Evolutionary conservation across 2,113 vertebrate genomes (phyloP).

Genomic region (Upupa epops): DNA sequence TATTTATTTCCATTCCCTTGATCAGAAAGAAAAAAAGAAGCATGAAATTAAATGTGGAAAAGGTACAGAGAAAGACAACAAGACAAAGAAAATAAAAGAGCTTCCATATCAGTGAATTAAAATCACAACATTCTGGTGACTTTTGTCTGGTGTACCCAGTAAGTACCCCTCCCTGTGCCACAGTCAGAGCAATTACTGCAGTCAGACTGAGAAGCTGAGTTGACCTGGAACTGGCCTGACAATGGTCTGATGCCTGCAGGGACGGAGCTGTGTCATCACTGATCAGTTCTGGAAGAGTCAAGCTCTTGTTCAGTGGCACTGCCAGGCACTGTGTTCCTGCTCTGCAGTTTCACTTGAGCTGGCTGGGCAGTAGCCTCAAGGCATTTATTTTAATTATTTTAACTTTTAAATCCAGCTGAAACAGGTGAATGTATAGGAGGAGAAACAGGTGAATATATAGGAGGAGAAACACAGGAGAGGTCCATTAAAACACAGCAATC

Average conservation of each 20-base stretch:
- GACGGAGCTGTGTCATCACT: neutral
- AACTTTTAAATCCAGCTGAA: neutral
- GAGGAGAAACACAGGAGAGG: no score
- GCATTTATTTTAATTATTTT: neutral
- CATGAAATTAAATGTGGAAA: neutral
- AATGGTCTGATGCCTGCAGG: neutral
- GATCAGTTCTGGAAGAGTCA: neutral
- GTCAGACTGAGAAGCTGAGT: neutral
- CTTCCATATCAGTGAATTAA: neutral
- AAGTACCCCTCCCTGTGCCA: neutral
- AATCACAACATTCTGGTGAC: neutral
- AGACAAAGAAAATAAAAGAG: neutral
- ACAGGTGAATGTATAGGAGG: neutral
- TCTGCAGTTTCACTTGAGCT: neutral
- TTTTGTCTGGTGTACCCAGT: neutral
- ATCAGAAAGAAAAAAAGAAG: neutral
- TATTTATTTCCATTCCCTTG: neutral
- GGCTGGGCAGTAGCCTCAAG: neutral
- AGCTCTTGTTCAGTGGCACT: neutral
- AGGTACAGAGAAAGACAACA: neutral
- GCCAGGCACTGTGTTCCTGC: fast-evolving
- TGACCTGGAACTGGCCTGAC: fast-evolving
- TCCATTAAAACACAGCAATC: neutral
- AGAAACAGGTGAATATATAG: neutral
- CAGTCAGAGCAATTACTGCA: fast-evolving